Base-by-base conservation (phyloP, 2,113 vertebrate species). In the Trochalopteron elliotii region DNA sequence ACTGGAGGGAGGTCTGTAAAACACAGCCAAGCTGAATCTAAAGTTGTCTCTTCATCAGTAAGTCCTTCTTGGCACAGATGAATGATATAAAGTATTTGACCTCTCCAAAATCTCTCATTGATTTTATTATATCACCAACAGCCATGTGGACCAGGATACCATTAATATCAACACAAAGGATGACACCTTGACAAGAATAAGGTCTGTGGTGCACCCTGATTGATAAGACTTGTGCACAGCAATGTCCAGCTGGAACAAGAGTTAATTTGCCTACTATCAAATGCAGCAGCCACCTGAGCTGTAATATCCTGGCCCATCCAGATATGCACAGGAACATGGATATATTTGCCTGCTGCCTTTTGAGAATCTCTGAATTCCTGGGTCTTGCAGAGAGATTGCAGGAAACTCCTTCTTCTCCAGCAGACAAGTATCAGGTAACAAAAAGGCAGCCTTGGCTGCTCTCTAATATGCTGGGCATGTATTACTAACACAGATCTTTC, bases 211-310 rank as follows among this genome's bases (percentile, higher is more conserved):
- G 8, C n/a, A 55, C 33, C 28, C 15, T 28, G 22, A 40, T 1
- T 30, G 57, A 3, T 20, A 21, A 60, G 25, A 37, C 8, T 27
- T 21, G 16, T 4, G 3, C 24, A 57, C 1, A 0, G 7, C 2
- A 2, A 49, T 2, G 14, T 19, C 35, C 52, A 18, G 24, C 3
- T 63, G 61, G 42, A 92, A 78, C 24, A 67, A 24, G 27, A 70
- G 20, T 30, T 50, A 42, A 35, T 23, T 12, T 49, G 23, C 31
- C 37, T 37, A 9, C 1, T 12, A 63, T 12, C 12, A 49, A 85
- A 75, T 2, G 5, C 0, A 3, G 20, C 30, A 52, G 47, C 23
- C 6, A 2, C 25, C 44, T 23, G 19, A 78, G n/a, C 45, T 65
- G 1, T 3, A 78, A 56, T 2, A 55, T 10, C 42, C 60, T 55